Evolutionary conservation across 2,113 vertebrate species (phyloP).

Genomic region (Pteronura brasiliensis): DNA sequence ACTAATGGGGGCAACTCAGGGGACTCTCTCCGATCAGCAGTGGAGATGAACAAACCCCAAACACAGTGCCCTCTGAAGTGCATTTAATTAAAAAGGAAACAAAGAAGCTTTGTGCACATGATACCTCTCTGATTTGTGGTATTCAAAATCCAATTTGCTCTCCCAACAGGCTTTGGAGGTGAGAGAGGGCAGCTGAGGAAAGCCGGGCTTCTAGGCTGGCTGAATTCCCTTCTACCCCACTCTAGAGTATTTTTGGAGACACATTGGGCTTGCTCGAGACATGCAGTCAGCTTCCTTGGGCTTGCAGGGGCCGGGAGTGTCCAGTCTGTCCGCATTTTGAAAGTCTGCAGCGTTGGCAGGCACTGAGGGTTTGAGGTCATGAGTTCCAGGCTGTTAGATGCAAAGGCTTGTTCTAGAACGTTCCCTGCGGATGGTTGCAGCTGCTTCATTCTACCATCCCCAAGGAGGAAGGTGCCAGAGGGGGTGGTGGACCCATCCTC

Average conservation of each 20-base stretch:
- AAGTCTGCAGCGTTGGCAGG: background rate
- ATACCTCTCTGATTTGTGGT: background rate
- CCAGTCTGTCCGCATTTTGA: background rate
- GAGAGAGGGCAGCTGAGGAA: background rate
- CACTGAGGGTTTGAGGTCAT: background rate
- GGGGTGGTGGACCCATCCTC: accelerated
- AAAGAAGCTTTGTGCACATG: background rate
- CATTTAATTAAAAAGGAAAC: constrained; percentile 35
- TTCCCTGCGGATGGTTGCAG: background rate
- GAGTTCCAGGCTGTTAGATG: background rate
- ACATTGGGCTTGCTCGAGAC: accelerated
- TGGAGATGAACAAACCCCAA: background rate
- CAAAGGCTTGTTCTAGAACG: background rate
- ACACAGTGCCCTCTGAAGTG: background rate
- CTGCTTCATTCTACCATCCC: background rate
- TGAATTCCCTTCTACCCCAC: accelerated
- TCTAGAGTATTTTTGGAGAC: background rate
- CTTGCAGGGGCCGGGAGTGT: background rate
- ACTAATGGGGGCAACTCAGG: background rate
- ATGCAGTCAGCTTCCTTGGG: accelerated
- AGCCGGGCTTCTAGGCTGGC: background rate
- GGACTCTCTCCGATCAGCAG: background rate
- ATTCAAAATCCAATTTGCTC: constrained; percentile 27
- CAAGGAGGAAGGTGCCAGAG: accelerated
- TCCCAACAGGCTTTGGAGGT: background rate